Base-by-base conservation (phyloP, 2,113 vertebrate species). In the Jaculus jaculus region DNA sequence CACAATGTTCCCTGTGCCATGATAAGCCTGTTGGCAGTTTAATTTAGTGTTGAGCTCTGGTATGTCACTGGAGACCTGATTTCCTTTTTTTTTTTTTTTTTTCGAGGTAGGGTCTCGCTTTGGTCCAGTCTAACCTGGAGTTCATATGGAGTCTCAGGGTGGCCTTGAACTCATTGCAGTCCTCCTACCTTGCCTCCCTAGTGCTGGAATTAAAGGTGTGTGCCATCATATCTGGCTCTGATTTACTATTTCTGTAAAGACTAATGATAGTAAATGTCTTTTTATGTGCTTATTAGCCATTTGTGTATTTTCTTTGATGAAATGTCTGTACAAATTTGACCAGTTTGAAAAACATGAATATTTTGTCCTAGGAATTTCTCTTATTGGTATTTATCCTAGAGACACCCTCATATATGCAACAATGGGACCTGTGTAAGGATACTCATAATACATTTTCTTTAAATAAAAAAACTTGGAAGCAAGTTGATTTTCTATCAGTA, bases 401-500 rank as follows among this genome's bases (percentile, higher is more conserved):
- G 51, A 86, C 74, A 47, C 20, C 28, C 11, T 84, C 30, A 24
- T 26, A 10, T 63, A 8, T 24, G 13, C 69, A 65, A 78, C 61
- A 77, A 0, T 11, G 81, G 47, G 51, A 21, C n/a, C 24, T 73
- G 2, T 63, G 2, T 42, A 51, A 65, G 60, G 61, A 24, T 71
- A 51, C 23, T 39, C 37, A 24, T 61, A 20, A 10, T 65, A 24
- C 51, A 16, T 30, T 54, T 28, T 39, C 58, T 84, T 39, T 63
- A 34, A 84, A 69, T 73, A 94, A 81, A 81, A 84, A n/a, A 63
- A 24, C 30, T 83, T 77, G 68, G 71, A 89, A 74, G 63, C n/a
- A 73, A 37, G 61, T 20, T 69, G 84, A 77, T 30, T 84, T 42
- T 42, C 21, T 37, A 0, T 51, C 66, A 77, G 51, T 39, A 77